phyloP scores from a whole-genome alignment of 2,888 invertebrate genomes.

The Trachelus iudaicus region DNA sequence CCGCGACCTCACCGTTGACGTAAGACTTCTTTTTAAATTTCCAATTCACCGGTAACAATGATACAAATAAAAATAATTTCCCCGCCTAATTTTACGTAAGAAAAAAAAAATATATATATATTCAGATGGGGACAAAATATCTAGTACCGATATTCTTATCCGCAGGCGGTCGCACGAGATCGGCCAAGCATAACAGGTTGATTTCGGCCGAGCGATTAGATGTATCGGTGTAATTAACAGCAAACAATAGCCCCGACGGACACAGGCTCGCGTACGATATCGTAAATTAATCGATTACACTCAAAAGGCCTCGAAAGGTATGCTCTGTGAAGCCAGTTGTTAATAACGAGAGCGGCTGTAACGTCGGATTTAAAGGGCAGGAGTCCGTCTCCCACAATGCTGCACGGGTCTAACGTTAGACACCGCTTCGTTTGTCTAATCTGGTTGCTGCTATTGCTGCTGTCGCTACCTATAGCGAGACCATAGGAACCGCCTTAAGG shows the following conservation, averaged over 20 bases:
- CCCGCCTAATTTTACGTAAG: not conserved
- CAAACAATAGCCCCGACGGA: conserved; percentile 49
- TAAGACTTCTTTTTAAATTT: not conserved
- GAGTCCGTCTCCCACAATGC: not conserved
- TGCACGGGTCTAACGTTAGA: not conserved
- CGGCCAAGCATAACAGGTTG: conserved; percentile 1
- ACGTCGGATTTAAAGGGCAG: not conserved
- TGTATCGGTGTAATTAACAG: conserved; percentile 58
- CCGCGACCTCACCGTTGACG: not conserved
- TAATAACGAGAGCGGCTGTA: conserved; percentile 52
- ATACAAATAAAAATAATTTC: not conserved
- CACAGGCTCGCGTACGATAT: conserved; percentile 41
- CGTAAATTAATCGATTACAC: conserved; percentile 56
- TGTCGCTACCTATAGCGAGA: not conserved
- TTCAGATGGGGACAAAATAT: conserved; percentile 1
- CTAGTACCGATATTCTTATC: not conserved
- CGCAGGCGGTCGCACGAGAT: conserved; percentile 2
- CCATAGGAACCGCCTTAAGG: conserved; percentile 4
- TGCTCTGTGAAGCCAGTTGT: conserved; percentile 40
- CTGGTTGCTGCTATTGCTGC: not conserved
- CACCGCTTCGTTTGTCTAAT: not conserved
- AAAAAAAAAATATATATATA: not conserved
- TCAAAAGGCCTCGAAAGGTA: conserved; percentile 38
- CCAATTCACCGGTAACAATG: not conserved
- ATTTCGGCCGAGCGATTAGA: conserved; percentile 31